Conservation (phyloP, 2,888 invertebrate genomes). For the Pimpla rufipes region DNA sequence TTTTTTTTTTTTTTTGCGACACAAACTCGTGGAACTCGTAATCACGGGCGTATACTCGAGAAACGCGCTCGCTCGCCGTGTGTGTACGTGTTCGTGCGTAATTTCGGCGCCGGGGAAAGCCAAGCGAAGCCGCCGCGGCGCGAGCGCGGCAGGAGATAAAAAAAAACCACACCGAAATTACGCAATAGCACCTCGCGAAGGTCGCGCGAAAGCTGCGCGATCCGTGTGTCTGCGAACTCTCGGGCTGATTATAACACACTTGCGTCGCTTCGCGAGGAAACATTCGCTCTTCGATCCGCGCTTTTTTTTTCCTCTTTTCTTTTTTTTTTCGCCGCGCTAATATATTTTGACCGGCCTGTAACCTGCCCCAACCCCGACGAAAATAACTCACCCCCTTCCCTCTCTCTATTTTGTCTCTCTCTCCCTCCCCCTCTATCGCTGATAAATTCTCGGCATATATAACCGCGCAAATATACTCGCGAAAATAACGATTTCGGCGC, state of each 20-base stretch:
- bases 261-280: conserved; percentile 15
- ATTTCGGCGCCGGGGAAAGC: conserved; percentile 73
- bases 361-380: conserved; percentile 82
- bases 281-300: conserved; percentile 35
- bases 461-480: neutral
- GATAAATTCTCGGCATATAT: conserved; percentile 39
- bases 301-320: conserved; percentile 43
- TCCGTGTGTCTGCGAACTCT: conserved; percentile 46
- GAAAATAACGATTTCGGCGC: conserved; percentile 40
- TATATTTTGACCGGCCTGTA: conserved; percentile 71
- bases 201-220: conserved; percentile 74
- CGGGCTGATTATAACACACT: conserved; percentile 60
- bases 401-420: no score
- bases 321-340: conserved; percentile 3
- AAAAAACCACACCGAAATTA: conserved; percentile 77
- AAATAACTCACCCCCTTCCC: conserved; percentile 71
- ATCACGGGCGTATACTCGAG: conserved; percentile 10
- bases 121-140: conserved; percentile 5
- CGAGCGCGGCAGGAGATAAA: conserved; percentile 62
- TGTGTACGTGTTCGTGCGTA: conserved; percentile 72
- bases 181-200: conserved; percentile 82
- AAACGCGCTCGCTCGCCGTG: neutral
- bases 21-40: conserved; percentile 19
- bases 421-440: conserved; percentile 20
- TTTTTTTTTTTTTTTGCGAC: conserved; percentile 19